Conservation (phyloP, 2,113 vertebrate genomes). For the Gavialis gangeticus region DNA sequence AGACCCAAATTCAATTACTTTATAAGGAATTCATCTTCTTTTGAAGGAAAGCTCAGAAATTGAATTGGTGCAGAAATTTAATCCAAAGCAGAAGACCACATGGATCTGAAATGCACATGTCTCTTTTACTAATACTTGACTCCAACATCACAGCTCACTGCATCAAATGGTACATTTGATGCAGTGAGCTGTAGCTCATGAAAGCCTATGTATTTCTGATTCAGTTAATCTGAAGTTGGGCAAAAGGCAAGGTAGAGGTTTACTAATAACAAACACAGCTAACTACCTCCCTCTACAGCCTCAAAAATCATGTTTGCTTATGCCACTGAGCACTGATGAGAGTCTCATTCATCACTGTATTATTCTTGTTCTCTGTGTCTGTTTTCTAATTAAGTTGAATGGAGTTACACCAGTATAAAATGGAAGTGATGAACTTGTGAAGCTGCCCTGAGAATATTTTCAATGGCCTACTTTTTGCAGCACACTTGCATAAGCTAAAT, state of each 20-base stretch:
- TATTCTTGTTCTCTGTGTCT: not conserved
- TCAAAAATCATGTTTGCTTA: not conserved
- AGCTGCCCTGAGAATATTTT: not conserved
- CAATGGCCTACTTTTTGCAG: not conserved
- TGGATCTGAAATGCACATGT: not conserved
- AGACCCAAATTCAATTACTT: not conserved
- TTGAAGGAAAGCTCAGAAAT: not conserved
- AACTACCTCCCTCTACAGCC: too few relatives aligned
- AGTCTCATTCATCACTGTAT: not conserved
- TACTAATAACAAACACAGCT: too few relatives aligned
- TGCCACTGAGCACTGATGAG: not conserved
- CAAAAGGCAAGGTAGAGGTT: too few relatives aligned
- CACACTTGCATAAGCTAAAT: rapidly evolving
- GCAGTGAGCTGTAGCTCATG: too few relatives aligned
- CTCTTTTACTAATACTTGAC: not conserved
- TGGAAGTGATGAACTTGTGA: not conserved
- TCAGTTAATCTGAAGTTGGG: too few relatives aligned
- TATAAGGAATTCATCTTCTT: not conserved
- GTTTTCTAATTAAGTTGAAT: not conserved
- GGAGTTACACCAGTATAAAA: not conserved
- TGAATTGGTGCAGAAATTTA: not conserved
- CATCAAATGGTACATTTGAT: too few relatives aligned
- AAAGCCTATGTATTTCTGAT: too few relatives aligned
- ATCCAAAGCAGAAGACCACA: not conserved
- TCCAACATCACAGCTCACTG: not conserved